These are phyloP conservation scores for Nasonovia ribisnigri DNA, from an alignment of 2,888 invertebrate genomes.

Conservation along the genomic window DNA sequence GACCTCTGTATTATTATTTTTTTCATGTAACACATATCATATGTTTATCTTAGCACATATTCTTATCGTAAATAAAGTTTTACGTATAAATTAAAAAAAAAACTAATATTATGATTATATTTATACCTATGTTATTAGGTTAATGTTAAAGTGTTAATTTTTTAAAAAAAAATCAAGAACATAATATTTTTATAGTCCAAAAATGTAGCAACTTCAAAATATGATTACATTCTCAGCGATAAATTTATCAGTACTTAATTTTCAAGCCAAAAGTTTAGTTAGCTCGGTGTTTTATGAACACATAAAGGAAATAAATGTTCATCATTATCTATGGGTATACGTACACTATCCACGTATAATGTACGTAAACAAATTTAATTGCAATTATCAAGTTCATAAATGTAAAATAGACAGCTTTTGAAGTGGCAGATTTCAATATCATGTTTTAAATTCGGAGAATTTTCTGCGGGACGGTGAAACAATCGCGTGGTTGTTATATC, in stretches of 20 bases:
- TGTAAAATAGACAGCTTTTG: neutral
- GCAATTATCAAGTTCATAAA: neutral
- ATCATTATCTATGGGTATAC: neutral
- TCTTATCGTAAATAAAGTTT: no score
- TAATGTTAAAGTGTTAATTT: neutral
- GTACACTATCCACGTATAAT: neutral
- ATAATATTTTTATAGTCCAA: neutral
- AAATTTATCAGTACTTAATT: neutral
- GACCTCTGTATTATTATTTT: no score
- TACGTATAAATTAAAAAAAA: no score
- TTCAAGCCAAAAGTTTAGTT: neutral
- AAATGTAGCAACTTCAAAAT: neutral
- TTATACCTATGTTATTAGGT: neutral
- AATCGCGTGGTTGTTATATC: neutral
- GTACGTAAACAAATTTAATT: neutral
- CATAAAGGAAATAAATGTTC: neutral
- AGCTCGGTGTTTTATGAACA: neutral
- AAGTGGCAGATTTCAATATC: neutral
- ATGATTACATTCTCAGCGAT: neutral
- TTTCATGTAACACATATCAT: no score
- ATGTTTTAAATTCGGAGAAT: neutral
- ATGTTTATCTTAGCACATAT: no score
- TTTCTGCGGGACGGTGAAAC: neutral
- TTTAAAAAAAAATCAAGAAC: neutral
- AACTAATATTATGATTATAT: neutral